Percentiles rank a stretch among this genome's conserved stretches.
Conservation (phyloP, 2,888 invertebrate species). For the Zelleria hepariella region DNA sequence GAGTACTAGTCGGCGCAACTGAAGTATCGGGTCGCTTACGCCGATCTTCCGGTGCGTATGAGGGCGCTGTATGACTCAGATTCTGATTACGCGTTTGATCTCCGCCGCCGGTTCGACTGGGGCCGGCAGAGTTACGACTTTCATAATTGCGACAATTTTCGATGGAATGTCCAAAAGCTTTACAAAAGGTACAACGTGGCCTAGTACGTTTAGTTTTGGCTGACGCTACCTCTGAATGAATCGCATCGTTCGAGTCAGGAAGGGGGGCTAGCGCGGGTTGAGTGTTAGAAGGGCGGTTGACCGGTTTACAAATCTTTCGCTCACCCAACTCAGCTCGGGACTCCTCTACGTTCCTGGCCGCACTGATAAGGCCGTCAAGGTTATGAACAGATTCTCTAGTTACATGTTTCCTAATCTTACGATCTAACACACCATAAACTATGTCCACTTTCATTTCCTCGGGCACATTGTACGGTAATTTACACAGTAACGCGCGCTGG, state of each 20-base stretch:
- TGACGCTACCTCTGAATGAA: neutral
- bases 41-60: neutral
- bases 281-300: neutral
- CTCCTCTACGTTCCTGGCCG: neutral
- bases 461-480: too few species aligned
- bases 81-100: too few species aligned
- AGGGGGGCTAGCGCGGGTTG: neutral
- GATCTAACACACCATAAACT: neutral
- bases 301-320: neutral
- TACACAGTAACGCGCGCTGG: too few species aligned
- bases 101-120: too few species aligned
- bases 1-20: neutral
- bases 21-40: neutral
- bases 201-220: neutral
- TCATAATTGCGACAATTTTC: neutral
- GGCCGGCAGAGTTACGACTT: neutral
- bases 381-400: neutral
- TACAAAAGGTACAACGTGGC: neutral
- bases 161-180: neutral
- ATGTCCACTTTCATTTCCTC: neutral
- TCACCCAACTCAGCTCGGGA: neutral
- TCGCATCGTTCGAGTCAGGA: neutral
- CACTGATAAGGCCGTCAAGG: neutral
- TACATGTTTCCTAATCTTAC: neutral
- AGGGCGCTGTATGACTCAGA: too few species aligned